These are phyloP conservation scores for Omphaloscelis lunosa DNA, from an alignment of 2,888 invertebrate species.

Conservation along the genomic window DNA sequence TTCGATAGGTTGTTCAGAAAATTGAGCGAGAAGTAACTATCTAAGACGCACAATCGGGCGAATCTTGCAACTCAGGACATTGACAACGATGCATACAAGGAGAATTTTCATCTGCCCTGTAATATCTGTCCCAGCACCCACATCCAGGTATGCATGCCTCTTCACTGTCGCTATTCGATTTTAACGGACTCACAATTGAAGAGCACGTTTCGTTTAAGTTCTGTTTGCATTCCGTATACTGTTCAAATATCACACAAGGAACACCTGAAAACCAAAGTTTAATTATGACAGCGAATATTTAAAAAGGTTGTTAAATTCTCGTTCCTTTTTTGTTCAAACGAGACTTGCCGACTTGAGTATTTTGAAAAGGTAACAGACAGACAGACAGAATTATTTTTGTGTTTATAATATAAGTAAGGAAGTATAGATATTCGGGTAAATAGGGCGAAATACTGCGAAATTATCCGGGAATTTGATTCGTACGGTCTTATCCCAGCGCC, in stretches of 20 bases:
- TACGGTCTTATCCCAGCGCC: neutral
- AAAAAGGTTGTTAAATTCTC: neutral
- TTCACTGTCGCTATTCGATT: neutral
- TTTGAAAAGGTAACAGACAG: neutral
- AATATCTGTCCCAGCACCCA: slow-evolving; percentile 23
- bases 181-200: slow-evolving; percentile 5
- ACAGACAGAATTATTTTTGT: neutral
- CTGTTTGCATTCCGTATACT: slow-evolving; percentile 29
- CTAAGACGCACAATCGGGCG: slow-evolving; percentile 13
- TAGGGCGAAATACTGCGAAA: neutral
- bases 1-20: too few species aligned
- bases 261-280: neutral
- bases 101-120: slow-evolving; percentile 20
- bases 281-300: neutral
- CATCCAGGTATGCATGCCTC: slow-evolving; percentile 20
- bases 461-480: neutral
- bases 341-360: neutral
- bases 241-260: slow-evolving; percentile 13
- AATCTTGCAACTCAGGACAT: slow-evolving; percentile 18
- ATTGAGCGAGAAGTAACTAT: neutral
- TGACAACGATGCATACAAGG: slow-evolving; percentile 9
- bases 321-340: neutral
- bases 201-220: slow-evolving; percentile 19
- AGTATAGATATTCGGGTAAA: neutral
- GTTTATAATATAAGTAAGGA: neutral